Conservation (phyloP, 2,113 vertebrate genomes). For the Pogona vitticeps region DNA sequence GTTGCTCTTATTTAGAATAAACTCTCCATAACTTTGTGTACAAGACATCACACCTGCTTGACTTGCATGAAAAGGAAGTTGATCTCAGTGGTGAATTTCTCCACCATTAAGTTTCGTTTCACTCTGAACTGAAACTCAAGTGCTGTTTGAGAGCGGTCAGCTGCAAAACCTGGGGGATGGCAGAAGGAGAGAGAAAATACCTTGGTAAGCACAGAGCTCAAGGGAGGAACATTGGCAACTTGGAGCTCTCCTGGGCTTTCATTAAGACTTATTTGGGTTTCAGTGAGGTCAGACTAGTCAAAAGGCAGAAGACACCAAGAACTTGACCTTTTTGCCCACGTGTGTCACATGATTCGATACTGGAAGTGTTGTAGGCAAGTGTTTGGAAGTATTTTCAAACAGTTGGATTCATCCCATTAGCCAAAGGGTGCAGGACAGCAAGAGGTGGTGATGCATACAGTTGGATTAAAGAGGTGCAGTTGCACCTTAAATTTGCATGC, state of each 20-base stretch:
- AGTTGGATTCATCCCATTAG: not conserved
- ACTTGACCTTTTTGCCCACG: not conserved
- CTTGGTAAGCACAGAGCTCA: not conserved
- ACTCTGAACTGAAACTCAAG: constrained; percentile 73
- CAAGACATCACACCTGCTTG: not conserved
- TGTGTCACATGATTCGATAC: not conserved
- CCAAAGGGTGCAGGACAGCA: not conserved
- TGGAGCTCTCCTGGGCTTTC: not conserved
- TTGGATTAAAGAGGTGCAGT: not conserved
- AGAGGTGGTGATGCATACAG: no score
- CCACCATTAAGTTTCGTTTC: constrained; percentile 69
- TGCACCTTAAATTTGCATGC: not conserved
- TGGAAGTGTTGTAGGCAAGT: not conserved
- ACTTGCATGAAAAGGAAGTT: not conserved
- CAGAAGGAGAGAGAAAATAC: not conserved
- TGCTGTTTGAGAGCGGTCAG: constrained; percentile 19
- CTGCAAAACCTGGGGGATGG: constrained; percentile 16
- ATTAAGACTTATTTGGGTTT: not conserved
- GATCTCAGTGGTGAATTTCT: not conserved
- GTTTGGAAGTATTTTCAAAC: not conserved
- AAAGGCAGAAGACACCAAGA: not conserved
- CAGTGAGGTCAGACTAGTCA: not conserved
- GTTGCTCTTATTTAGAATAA: not conserved
- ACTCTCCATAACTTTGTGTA: not conserved
- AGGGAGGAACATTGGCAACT: not conserved